Evolutionary conservation across 2,888 invertebrate genomes (phyloP).

Genomic region (Sussaba pulchella): DNA sequence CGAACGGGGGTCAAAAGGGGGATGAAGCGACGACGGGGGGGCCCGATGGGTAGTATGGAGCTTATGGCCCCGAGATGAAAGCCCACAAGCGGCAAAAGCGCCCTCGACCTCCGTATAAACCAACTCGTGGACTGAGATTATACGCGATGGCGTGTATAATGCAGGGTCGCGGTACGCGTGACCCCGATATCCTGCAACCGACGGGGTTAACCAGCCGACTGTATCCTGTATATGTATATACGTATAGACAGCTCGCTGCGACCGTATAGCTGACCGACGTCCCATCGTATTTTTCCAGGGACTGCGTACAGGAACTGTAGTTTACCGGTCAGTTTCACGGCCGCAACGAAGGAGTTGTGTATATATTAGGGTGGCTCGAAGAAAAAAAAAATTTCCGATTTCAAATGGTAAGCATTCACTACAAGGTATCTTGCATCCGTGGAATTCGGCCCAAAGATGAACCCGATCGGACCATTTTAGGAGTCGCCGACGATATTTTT

Average conservation of each 20-base stretch:
- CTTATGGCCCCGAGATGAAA: not conserved
- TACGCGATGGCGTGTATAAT: constrained; percentile 75
- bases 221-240: not conserved
- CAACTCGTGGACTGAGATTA: constrained; percentile 68
- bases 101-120: constrained; percentile 56
- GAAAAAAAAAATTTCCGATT: too few relatives aligned
- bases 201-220: constrained; percentile 19
- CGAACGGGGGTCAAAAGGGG: constrained; percentile 16
- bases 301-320: not conserved
- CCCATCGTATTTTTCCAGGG: not conserved
- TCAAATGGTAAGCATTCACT: too few relatives aligned
- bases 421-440: too few relatives aligned
- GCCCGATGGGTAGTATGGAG: constrained; percentile 30
- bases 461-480: too few relatives aligned
- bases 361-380: too few relatives aligned
- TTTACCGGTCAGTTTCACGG: not conserved
- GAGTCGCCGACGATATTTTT: too few relatives aligned
- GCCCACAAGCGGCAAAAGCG: constrained; percentile 21
- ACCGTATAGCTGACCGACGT: not conserved
- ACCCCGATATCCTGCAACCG: constrained; percentile 71
- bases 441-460: too few relatives aligned
- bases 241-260: too few relatives aligned
- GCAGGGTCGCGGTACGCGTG: constrained; percentile 64
- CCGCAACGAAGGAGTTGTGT: not conserved
- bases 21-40: constrained; percentile 17